Evolutionary conservation across 2,888 invertebrate genomes (phyloP), one percentile per base, ranked within the genome.

Genomic region (Cephus rjabovi): DNA sequence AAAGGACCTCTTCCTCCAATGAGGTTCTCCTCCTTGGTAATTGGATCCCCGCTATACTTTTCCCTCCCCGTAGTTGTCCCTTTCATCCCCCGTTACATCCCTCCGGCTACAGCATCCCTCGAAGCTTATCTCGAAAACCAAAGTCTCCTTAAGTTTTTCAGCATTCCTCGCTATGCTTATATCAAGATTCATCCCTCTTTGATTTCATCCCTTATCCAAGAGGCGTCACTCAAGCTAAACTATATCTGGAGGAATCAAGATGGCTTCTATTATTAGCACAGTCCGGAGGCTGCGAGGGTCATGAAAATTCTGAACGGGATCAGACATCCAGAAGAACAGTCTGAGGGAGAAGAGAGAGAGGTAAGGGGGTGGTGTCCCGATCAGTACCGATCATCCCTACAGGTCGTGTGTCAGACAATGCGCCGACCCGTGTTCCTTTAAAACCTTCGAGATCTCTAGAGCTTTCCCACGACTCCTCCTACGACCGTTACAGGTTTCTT

Each of bases 391-490:
- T 56, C 56, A 56, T 56, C 56, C 56, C 56, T 23, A 56, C 56
- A 56, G 56, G 86, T 86, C 88, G 88, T 87, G 86, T 86, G 87
- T 84, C 83, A 84, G 86, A 88, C 88, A 87, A 88, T 87, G 83
- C 80, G 83, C 74, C 81, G 77, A 83, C 83, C 81, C 83, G 80
- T 82, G 86, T 81, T 81, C 81, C 82, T 80, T 83, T 81, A 81
- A 84, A 84, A 80, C 81, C 83, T 83, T 81, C 79, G 82, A 81
- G 84, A 85, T 83, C 86, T 83, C 80, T 81, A 81, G 83, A 82
- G 85, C 86, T 88, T 89, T 89, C 89, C 89, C 89, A 89, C 89
- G 89, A 88, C 86, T 88, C 88, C 88, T 89, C 89, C 89, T 88
- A 89, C 89, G 86, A 87, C 87, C 89, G 86, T 87, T 85, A 87